A percentile compares a stretch with the other conserved stretches of the same genome.
Evolutionary conservation across 92 coral and sea anemone genomes (phyloP).

Genomic region (Porites cylindrica): DNA sequence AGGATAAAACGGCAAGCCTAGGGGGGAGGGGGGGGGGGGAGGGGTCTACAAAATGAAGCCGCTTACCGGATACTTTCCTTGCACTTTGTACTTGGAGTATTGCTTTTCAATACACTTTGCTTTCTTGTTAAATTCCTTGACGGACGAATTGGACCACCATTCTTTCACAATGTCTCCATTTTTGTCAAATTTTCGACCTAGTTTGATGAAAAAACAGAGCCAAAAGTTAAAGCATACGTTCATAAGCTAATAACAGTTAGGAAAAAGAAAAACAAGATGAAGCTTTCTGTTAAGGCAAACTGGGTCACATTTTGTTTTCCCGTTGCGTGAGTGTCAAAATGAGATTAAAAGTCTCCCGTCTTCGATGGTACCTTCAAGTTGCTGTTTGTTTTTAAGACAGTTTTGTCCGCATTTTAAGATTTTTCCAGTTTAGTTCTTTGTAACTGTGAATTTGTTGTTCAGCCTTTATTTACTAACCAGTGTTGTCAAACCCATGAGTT

Average conservation of each 20-base stretch:
- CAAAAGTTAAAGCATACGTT: background rate
- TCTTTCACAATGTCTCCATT: constrained; percentile 97
- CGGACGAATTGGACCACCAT: constrained; percentile 94
- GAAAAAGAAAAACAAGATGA: background rate
- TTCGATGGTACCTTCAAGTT: too few species aligned
- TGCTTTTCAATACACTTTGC: constrained; percentile 94
- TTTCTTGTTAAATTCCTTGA: constrained; percentile 80
- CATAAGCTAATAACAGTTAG: background rate
- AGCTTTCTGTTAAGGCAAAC: too few species aligned
- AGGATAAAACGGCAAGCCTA: too few species aligned
- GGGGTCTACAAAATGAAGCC: background rate
- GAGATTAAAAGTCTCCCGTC: too few species aligned
- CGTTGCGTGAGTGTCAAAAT: too few species aligned
- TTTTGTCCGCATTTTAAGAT: too few species aligned
- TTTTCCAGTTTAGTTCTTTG: too few species aligned
- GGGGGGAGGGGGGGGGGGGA: too few species aligned
- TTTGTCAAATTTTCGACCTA: constrained; percentile 98
- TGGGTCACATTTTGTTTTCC: too few species aligned
- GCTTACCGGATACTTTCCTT: constrained; percentile 89
- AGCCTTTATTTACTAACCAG: constrained; percentile 68
- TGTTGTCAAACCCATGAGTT: constrained; percentile 99
- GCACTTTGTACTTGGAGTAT: constrained; percentile 93
- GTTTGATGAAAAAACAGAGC: background rate
- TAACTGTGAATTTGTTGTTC: background rate
- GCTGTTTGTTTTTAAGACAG: too few species aligned